Conservation (phyloP, 2,888 invertebrate species). For the Netelia fuscicornis region DNA sequence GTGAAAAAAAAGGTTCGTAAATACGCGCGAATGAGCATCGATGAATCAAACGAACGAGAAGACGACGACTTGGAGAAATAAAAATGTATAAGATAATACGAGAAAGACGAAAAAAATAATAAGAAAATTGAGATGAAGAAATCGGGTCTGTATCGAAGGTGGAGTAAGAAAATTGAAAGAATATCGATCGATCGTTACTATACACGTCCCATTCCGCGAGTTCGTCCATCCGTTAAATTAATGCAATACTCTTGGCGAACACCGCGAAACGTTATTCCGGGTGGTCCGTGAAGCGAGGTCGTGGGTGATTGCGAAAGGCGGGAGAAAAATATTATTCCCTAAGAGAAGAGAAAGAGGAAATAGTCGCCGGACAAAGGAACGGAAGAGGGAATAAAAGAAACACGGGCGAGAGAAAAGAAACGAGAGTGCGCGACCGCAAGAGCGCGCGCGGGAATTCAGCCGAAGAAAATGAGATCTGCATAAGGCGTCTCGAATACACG, state of each 20-base stretch:
- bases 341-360: constrained; percentile 20
- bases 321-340: constrained; percentile 9
- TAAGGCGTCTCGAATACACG: constrained; percentile 66
- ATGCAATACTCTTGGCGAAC: constrained; percentile 40
- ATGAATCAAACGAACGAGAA: constrained; percentile 37
- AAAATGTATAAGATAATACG: not conserved
- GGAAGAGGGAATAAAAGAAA: constrained; percentile 63
- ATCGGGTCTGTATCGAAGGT: not conserved
- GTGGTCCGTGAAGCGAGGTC: constrained; percentile 43
- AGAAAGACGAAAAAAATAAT: not conserved
- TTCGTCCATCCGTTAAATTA: constrained; percentile 62
- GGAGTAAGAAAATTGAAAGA: constrained; percentile 18
- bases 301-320: constrained; percentile 8
- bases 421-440: constrained; percentile 62
- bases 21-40: constrained; percentile 39
- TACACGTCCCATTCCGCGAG: not conserved
- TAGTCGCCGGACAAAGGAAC: constrained; percentile 61
- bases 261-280: constrained; percentile 53
- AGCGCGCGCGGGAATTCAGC: constrained; percentile 64
- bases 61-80: not conserved
- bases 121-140: not conserved
- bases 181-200: not conserved
- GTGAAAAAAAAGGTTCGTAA: constrained; percentile 26
- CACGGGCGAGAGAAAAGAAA: constrained; percentile 43
- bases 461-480: constrained; percentile 73